A percentile compares a stretch with the other conserved stretches of the same genome.
Conservation (phyloP, 2,113 vertebrate genomes). For the Acrocephalus arundinaceus region DNA sequence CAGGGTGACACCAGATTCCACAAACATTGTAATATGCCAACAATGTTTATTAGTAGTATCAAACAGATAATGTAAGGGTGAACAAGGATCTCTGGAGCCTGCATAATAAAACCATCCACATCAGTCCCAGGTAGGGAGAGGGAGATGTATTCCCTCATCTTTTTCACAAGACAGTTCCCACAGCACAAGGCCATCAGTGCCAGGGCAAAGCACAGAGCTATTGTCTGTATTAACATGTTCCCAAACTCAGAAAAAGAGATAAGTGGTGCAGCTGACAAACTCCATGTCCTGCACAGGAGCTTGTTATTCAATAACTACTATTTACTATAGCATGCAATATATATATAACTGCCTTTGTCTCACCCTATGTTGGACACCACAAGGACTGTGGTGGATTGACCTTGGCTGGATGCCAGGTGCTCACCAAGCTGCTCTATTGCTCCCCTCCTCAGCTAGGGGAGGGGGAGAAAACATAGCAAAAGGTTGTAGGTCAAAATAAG, state of each 20-base stretch:
- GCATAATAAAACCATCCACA: not conserved
- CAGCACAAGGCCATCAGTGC: not conserved
- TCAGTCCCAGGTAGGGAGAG: not conserved
- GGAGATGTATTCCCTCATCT: not conserved
- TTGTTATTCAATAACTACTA: not conserved
- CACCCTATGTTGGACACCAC: not conserved
- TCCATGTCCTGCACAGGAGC: not conserved
- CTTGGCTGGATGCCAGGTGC: not conserved
- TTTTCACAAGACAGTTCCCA: not conserved
- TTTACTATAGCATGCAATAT: not conserved
- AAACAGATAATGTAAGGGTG: not conserved
- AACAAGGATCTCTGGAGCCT: not conserved
- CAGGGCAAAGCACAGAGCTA: not conserved
- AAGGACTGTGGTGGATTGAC: not conserved
- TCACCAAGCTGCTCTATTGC: not conserved
- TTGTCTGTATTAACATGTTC: not conserved
- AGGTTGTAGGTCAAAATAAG: not conserved
- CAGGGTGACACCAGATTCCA: not conserved
- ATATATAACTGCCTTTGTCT: not conserved
- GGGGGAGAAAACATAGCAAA: not conserved
- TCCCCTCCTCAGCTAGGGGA: not conserved
- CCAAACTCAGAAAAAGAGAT: not conserved
- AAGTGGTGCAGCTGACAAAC: not conserved
- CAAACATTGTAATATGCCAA: not conserved
- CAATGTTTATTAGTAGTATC: not conserved